Percentiles rank a stretch among this genome's conserved stretches.
These are phyloP conservation scores for Lepidotrigona ventralis DNA, from an alignment of 1,140 invertebrate species.

Conservation along the genomic window DNA sequence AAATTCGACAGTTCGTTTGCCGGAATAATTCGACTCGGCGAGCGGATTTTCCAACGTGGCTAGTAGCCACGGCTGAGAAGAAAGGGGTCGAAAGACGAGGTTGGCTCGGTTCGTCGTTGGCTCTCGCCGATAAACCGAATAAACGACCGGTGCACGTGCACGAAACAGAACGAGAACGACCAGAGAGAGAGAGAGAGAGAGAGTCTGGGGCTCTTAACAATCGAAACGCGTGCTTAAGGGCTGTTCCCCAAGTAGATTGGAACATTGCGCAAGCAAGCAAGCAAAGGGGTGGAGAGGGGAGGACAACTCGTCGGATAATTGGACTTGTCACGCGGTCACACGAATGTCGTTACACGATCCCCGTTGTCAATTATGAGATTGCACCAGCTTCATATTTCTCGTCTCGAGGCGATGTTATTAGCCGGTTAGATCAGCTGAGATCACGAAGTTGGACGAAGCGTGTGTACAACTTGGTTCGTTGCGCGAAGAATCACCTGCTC, in stretches of 20 bases:
- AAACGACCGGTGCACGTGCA: slow-evolving; percentile 16
- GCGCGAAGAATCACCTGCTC: background rate
- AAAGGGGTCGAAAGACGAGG: too few relatives aligned
- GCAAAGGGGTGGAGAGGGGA: too few relatives aligned
- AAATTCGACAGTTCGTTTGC: background rate
- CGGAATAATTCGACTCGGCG: slow-evolving; percentile 14
- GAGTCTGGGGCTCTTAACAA: slow-evolving; percentile 29
- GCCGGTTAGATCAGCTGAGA: background rate
- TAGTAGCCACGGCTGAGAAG: background rate
- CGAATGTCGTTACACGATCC: slow-evolving; percentile 52
- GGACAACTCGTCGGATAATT: slow-evolving; percentile 54
- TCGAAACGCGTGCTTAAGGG: slow-evolving; percentile 43
- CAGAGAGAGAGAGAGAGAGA: too few relatives aligned
- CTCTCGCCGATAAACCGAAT: slow-evolving; percentile 14
- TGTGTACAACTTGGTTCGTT: background rate
- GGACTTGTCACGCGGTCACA: slow-evolving; percentile 52
- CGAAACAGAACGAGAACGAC: slow-evolving; percentile 16
- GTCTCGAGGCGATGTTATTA: background rate
- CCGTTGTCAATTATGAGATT: slow-evolving; percentile 36
- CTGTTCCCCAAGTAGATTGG: slow-evolving; percentile 57
- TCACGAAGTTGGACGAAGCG: background rate
- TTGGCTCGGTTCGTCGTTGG: background rate
- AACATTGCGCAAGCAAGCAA: slow-evolving; percentile 46
- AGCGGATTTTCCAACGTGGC: background rate
- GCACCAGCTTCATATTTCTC: slow-evolving; percentile 37